These are phyloP conservation scores for Microplitis deprimator DNA, from an alignment of 2,888 invertebrate genomes.

Conservation along the genomic window DNA sequence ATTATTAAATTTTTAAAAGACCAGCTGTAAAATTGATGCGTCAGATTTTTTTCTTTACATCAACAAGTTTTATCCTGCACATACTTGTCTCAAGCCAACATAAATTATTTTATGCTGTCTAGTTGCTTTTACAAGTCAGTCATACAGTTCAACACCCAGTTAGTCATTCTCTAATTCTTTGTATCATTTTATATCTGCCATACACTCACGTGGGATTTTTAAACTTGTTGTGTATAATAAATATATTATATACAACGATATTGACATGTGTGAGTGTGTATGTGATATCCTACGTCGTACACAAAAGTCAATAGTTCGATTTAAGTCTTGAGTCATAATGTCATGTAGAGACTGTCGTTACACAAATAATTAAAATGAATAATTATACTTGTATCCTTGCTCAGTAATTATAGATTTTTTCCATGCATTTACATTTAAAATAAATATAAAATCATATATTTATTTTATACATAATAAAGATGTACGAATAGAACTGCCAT, in stretches of 20 bases:
- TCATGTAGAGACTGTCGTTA: conserved; percentile 1
- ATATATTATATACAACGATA: too few relatives aligned
- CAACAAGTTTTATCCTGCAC: conserved; percentile 47
- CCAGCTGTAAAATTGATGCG: conserved; percentile 42
- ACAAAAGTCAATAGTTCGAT: neutral
- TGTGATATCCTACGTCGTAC: neutral
- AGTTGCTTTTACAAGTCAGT: neutral
- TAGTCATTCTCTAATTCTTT: neutral
- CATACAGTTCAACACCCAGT: neutral
- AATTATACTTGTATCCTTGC: conserved; percentile 5
- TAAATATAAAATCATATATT: too few relatives aligned
- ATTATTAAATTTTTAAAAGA: neutral
- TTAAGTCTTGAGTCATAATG: neutral
- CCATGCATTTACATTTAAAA: too few relatives aligned
- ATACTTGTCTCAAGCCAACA: conserved; percentile 31
- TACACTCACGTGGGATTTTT: too few relatives aligned
- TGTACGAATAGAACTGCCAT: conserved; percentile 41
- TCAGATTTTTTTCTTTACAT: conserved; percentile 36
- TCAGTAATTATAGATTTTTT: neutral
- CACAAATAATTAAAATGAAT: conserved; percentile 21
- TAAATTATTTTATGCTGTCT: conserved; percentile 19
- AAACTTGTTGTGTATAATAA: too few relatives aligned
- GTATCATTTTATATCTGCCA: neutral
- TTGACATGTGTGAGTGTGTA: neutral
- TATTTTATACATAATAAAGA: too few relatives aligned